These are phyloP conservation scores for Solenodon paradoxus DNA, from an alignment of 2,113 vertebrate species.

Conservation along the genomic window DNA sequence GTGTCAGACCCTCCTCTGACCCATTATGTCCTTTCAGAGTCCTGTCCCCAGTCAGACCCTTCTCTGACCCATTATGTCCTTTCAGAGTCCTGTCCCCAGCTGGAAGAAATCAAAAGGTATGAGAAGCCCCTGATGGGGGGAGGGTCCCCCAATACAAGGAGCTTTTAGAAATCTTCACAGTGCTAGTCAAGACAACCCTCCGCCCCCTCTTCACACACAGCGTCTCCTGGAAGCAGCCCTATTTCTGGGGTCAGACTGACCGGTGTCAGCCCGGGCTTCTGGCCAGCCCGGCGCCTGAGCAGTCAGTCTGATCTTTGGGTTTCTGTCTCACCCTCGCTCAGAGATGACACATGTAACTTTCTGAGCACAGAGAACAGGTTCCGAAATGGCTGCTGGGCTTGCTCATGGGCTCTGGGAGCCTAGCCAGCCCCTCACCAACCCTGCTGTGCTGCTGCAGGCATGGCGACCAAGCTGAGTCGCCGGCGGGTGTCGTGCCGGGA, in stretches of 20 bases:
- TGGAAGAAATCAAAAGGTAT: slow-evolving; percentile 74
- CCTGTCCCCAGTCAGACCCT: background rate
- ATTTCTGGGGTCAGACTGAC: background rate
- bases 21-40: slow-evolving; percentile 51
- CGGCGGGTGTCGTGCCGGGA: slow-evolving; percentile 94
- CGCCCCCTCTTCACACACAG: background rate
- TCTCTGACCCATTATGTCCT: background rate
- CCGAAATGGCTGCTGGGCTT: background rate
- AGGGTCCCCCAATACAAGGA: background rate
- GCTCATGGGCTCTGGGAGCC: accelerated
- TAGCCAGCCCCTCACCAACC: background rate
- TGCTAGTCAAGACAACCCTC: background rate
- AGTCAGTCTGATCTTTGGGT: background rate
- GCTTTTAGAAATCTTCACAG: background rate
- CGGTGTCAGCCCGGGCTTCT: background rate
- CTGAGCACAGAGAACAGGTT: background rate
- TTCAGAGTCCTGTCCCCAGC: slow-evolving; percentile 61
- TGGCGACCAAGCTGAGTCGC: slow-evolving; percentile 89
- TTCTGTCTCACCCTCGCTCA: background rate
- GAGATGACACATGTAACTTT: background rate
- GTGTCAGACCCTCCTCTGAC: background rate
- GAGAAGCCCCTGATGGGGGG: background rate
- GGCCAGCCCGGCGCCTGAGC: background rate
- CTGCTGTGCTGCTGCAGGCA: slow-evolving; percentile 64
- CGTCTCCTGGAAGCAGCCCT: background rate